phyloP scores from a whole-genome alignment of 2,113 vertebrate species.

The Zosterops japonicus region DNA sequence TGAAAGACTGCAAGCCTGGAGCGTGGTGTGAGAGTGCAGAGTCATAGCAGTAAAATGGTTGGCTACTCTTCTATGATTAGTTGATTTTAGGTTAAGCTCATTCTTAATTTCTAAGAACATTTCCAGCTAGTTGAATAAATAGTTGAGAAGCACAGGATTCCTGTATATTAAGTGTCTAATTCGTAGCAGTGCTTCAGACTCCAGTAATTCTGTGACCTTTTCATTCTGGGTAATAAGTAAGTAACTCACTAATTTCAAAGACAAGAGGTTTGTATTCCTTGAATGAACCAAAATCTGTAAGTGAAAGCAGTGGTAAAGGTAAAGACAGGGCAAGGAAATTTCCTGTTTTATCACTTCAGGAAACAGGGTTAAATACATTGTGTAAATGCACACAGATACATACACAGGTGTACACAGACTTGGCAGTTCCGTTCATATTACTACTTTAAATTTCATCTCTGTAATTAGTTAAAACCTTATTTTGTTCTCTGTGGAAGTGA shows the following conservation, averaged over 20 bases:
- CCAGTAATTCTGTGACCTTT: background rate
- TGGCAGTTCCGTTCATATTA: background rate
- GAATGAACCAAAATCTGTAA: background rate
- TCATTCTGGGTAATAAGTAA: background rate
- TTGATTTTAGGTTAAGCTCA: background rate
- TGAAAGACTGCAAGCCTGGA: background rate
- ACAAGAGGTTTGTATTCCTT: background rate
- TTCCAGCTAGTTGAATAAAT: background rate
- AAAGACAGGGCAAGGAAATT: background rate
- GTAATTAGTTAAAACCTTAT: background rate
- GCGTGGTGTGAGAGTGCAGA: fast-evolving
- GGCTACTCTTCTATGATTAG: background rate
- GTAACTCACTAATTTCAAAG: background rate
- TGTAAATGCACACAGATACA: background rate
- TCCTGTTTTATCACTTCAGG: background rate
- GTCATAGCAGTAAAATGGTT: background rate
- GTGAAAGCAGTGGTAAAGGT: background rate
- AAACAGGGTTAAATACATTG: background rate
- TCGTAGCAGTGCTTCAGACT: background rate
- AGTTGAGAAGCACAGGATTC: background rate
- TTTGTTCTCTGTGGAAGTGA: background rate
- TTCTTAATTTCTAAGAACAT: background rate
- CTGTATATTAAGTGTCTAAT: background rate
- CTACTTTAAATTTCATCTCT: background rate
- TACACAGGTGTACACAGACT: background rate